Evolutionary conservation across 2,888 invertebrate species (phyloP).

Genomic region (Steinernema hermaphroditum): DNA sequence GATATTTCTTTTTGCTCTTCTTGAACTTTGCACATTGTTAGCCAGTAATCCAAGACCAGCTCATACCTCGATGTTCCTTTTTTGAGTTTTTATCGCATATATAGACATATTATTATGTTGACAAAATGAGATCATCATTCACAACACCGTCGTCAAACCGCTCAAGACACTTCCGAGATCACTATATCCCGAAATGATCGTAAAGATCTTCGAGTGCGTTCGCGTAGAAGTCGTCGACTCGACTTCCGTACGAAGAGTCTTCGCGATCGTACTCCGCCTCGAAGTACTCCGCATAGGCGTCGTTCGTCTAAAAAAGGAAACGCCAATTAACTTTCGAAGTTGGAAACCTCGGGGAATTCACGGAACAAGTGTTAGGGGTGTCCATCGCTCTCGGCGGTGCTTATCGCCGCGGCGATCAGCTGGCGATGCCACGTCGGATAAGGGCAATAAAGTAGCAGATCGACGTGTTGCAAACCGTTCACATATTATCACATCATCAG

Average conservation of each 20-base stretch:
- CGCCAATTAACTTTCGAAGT: not conserved
- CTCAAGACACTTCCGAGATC: not conserved
- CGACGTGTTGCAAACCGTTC: constrained; percentile 28
- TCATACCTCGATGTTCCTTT: no score
- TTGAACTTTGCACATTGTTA: no score
- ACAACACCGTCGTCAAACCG: not conserved
- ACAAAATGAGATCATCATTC: not conserved
- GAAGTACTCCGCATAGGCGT: not conserved
- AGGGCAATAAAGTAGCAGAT: constrained; percentile 28
- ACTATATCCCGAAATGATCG: not conserved
- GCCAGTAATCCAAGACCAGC: no score
- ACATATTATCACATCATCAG: constrained; percentile 24
- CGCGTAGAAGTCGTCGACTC: constrained; percentile 16
- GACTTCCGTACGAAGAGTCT: constrained; percentile 1
- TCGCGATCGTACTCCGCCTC: not conserved
- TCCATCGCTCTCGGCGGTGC: not conserved
- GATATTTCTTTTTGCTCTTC: no score
- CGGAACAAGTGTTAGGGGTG: constrained; percentile 2
- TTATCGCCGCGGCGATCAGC: constrained; percentile 9
- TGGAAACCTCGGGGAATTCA: not conserved
- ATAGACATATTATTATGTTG: no score
- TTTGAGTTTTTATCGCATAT: no score
- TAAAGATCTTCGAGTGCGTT: not conserved
- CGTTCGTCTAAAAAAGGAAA: not conserved
- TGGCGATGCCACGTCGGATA: constrained; percentile 16